phyloP scores from a whole-genome alignment of 2,113 vertebrate species.

The Hucho hucho region DNA sequence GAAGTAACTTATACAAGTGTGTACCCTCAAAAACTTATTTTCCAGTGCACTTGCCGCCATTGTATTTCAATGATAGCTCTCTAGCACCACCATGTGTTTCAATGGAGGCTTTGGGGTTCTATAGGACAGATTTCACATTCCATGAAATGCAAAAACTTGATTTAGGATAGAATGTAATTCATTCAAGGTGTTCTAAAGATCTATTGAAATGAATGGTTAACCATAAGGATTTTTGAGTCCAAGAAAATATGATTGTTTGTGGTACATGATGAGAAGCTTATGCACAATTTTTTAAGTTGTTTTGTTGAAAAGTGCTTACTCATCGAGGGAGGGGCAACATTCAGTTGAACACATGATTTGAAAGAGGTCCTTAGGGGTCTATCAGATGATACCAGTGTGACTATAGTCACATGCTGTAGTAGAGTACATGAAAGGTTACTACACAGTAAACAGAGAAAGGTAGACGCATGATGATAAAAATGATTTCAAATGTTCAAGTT shows the following conservation, averaged over 20 bases:
- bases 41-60: no score
- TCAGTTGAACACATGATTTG: slow-evolving; percentile 4
- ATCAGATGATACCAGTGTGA: not conserved
- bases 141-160: not conserved
- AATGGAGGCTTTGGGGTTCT: slow-evolving; percentile 29
- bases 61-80: slow-evolving; percentile 50
- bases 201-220: not conserved
- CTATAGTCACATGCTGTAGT: not conserved
- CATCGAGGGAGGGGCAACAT: not conserved
- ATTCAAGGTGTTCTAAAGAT: not conserved
- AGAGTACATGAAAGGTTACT: not conserved
- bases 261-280: not conserved
- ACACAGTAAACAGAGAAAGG: no score
- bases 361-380: not conserved
- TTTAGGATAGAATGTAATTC: not conserved
- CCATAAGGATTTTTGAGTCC: not conserved
- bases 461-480: no score
- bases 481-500: no score
- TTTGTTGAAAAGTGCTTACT: no score
- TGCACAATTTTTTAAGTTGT: not conserved
- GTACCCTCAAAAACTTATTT: no score
- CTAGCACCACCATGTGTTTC: slow-evolving; percentile 71
- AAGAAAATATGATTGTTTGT: not conserved
- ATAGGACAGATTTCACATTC: not conserved
- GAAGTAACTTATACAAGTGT: no score